phyloP scores from a whole-genome alignment of 2,888 invertebrate species.

The Diaprepes abbreviatus region DNA sequence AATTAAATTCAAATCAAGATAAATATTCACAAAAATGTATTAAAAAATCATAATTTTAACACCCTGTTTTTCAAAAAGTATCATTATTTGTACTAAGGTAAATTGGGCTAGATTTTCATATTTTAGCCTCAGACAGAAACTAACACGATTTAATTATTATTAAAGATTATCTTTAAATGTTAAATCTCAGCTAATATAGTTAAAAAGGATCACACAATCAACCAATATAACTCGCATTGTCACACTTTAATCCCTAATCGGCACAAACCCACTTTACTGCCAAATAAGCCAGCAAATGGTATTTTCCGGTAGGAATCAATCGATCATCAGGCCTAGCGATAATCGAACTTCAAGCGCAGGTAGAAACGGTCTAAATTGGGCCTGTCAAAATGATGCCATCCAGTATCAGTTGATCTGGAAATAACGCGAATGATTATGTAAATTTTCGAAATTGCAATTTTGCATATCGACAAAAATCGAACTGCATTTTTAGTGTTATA shows the following conservation, averaged over 20 bases:
- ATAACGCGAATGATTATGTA: conserved; percentile 31
- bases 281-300: conserved; percentile 44
- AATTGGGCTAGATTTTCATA: too few species aligned
- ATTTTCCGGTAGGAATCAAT: conserved; percentile 45
- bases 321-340: conserved; percentile 39
- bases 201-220: conserved; percentile 2
- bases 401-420: conserved; percentile 37
- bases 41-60: too few species aligned
- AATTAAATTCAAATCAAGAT: too few species aligned
- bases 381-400: conserved; percentile 44
- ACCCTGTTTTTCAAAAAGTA: too few species aligned
- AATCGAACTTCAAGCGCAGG: conserved; percentile 32
- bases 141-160: too few species aligned
- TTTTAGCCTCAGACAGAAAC: too few species aligned
- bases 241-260: conserved; percentile 30
- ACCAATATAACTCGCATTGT: conserved; percentile 15
- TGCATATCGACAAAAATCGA: conserved; percentile 22
- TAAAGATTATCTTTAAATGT: too few species aligned
- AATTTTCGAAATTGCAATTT: conserved; percentile 34
- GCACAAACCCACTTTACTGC: conserved; percentile 42
- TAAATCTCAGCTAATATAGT: too few species aligned
- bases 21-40: too few species aligned
- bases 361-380: conserved; percentile 39
- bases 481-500: not conserved
- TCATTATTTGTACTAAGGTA: too few species aligned